Evolutionary conservation across 1,140 invertebrate species (phyloP), one percentile per base, ranked within the genome.

Genomic region (Asobara japonica): DNA sequence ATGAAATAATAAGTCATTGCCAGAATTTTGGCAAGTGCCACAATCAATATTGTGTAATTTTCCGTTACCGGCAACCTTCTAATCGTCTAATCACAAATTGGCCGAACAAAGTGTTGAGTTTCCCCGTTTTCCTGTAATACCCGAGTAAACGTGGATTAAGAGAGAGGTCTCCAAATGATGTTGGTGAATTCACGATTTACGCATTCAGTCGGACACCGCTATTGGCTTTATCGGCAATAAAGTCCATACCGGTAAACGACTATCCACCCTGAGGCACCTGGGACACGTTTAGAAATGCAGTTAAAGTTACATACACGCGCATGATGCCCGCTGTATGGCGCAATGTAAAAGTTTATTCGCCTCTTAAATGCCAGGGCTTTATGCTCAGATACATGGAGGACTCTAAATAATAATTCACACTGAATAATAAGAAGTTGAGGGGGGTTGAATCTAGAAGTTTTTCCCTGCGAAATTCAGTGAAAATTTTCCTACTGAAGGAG

Each of bases 211-310:
- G 77, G 74, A 77, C 71, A 74, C 79, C 73, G 79, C 77, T 78
- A 78, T 78, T 82, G 79, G 77, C 76, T 82, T 82, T 82, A 82
- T 81, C 79, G 79, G 76, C 74, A 79, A 74, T 82, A 82, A 82
- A 82, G 74, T 82, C 79, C 76, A 74, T 77, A 82, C 76, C 65
- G 75, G 75, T 71, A 76, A 79, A 82, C 76, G 77, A 78, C 76
- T 77, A 76, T 78, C 73, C 71, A 48, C 64, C 65, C 68, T 31
- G 56, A 45, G 61, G 74, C 78, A 82, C 80, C 79, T 82, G 81
- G 76, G 74, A 72, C 78, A 75, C 77, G 72, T 78, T 79, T 80
- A 75, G 66, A 74, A 80, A 77, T 64, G 76, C 61, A 79, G 78
- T 81, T 82, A 79, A 80, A 82, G 62, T 65, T 69, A 67, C 45